Evolutionary conservation across 2,797 vertebrate species (phyloP), one percentile per base, ranked within the genome.

Genomic region (Galago senegalensis): DNA sequence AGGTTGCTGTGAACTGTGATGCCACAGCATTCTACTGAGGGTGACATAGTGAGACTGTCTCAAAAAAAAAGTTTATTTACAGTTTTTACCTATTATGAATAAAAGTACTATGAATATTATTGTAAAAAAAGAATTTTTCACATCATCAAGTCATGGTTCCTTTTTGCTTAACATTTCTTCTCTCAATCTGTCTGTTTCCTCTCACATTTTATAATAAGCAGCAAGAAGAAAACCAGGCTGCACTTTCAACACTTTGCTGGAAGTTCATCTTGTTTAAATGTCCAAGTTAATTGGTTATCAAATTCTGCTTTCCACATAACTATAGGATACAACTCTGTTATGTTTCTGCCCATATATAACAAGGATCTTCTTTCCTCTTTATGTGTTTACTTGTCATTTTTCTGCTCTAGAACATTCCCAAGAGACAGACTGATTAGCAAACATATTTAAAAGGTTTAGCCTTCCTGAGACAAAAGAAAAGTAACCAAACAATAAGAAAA

Each of bases 401-500:
- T 77, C 58, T 27, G 37, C 13, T 58, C n/a, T 56, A 85, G 69
- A 61, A 77, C 56, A 79, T 89, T 77, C 56, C 69, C 37, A 7
- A 70, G 77, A 82, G 43, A 40, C 75, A 20, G 60, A 34, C 23
- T 46, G 20, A 76, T 49, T 20, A 77, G 75, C 61, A 81, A 63
- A 65, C n/a, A 18, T n/a, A 16, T 40, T 23, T 53, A 56, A 94
- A 53, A 86, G 23, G 27, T 43, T 18, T 11, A 9, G 31, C n/a
- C 34, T 53, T 40, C 70, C 67, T 72, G 43, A 88, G 49, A 49
- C 93, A 67, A 27, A 81, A 70, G 61, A 83, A 77, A 95, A 31
- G n/a, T 18, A 17, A 27, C 18, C 29, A 79, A 40, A 40, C 46
- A 31, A 0, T 63, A 70, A 40, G 67, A 86, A 37, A 46, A 16